A percentile compares a stretch with the other conserved stretches of the same genome.
Conservation (phyloP, 2,113 vertebrate species). For the Naja naja region DNA sequence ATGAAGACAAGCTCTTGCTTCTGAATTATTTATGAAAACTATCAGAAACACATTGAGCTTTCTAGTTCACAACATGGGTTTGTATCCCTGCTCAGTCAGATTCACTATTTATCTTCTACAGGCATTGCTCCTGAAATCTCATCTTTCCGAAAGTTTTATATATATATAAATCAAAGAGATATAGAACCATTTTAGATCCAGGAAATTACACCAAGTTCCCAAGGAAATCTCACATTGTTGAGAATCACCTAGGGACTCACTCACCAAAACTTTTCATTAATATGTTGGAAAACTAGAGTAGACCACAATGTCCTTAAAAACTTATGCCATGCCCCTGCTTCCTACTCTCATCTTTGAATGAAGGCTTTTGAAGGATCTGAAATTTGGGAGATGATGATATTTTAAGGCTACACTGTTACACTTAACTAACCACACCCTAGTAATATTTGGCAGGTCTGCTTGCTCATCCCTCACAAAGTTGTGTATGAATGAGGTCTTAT, state of each 20-base stretch:
- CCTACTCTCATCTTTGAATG: neutral
- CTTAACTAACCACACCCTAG: neutral
- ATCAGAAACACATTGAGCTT: neutral
- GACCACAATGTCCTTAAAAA: neutral
- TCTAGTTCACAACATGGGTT: neutral
- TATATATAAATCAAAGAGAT: neutral
- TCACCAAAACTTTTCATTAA: neutral
- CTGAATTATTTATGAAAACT: neutral
- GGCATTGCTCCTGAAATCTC: neutral
- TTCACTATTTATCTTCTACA: neutral
- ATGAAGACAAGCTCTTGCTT: neutral
- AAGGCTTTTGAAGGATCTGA: neutral
- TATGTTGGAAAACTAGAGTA: neutral
- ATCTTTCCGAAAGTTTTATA: neutral
- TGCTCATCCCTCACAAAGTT: neutral
- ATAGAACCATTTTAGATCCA: neutral
- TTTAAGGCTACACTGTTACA: neutral
- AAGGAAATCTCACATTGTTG: neutral
- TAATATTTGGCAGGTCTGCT: no score
- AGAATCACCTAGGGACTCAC: neutral
- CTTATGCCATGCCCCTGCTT: neutral
- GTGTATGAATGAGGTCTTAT: neutral
- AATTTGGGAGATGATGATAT: neutral
- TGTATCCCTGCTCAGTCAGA: neutral
- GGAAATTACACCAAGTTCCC: neutral